A percentile compares a stretch with the other conserved stretches of the same genome.
phyloP scores from a whole-genome alignment of 2,888 invertebrate species.

The Aphidius colemani region DNA sequence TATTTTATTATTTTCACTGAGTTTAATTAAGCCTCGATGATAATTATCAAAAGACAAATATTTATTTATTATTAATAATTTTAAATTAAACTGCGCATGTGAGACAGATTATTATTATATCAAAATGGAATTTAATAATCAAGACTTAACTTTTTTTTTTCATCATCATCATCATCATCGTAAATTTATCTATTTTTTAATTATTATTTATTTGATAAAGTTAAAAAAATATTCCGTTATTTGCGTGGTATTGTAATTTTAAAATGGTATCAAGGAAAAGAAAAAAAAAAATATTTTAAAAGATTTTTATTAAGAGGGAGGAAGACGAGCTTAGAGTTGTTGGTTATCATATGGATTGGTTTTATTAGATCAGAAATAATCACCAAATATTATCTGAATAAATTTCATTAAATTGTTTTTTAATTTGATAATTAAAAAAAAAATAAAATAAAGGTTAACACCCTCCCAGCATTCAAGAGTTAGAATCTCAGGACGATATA shows the following conservation, averaged over 20 bases:
- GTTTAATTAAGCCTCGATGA: slow-evolving; percentile 38
- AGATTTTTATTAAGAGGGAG: slow-evolving; percentile 27
- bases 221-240: too few species aligned
- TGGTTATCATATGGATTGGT: slow-evolving; percentile 18
- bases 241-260: too few species aligned
- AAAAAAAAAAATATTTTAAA: neutral
- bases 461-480: slow-evolving; percentile 31
- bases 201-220: too few species aligned
- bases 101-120: neutral
- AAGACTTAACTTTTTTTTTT: too few species aligned
- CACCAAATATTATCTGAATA: too few species aligned
- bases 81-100: slow-evolving; percentile 3
- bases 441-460: too few species aligned
- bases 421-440: too few species aligned
- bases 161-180: too few species aligned
- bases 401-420: too few species aligned
- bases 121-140: too few species aligned
- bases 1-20: slow-evolving; percentile 30
- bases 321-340: slow-evolving; percentile 41
- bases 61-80: slow-evolving; percentile 24
- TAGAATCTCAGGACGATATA: slow-evolving; percentile 18
- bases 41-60: slow-evolving; percentile 21
- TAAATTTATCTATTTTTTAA: too few species aligned
- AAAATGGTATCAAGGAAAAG: neutral
- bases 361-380: too few species aligned